Conservation (phyloP, 2,113 vertebrate genomes). For the Dasypus novemcinctus region DNA sequence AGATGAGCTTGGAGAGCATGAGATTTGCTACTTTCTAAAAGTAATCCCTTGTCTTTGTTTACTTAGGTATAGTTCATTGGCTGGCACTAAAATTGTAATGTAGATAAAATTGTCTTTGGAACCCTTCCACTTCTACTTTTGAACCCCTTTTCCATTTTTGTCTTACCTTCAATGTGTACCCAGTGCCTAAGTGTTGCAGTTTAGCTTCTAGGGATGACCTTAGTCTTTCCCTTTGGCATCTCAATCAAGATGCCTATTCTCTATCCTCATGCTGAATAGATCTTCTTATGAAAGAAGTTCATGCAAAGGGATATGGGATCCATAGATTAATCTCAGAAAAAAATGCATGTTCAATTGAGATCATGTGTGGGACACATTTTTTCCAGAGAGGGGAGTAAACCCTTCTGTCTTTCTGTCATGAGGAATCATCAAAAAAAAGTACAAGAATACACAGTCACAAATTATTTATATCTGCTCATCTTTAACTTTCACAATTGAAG, state of each 20-base stretch:
- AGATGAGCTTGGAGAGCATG: not conserved
- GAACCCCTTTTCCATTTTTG: not conserved
- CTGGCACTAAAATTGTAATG: not conserved
- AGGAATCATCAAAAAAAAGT: too few relatives aligned
- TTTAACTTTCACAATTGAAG: not conserved
- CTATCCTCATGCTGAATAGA: not conserved
- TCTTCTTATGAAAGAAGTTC: not conserved
- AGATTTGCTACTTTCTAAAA: not conserved
- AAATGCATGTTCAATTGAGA: not conserved
- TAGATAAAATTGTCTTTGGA: not conserved
- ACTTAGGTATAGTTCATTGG: not conserved
- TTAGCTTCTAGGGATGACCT: not conserved
- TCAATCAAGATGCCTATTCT: not conserved
- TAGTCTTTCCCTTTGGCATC: not conserved
- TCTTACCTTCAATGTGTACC: not conserved
- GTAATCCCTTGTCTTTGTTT: not conserved
- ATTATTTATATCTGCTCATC: not conserved
- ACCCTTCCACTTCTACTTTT: not conserved
- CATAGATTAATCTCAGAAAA: slow-evolving; percentile 42
- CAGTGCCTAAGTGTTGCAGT: not conserved
- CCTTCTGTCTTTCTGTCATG: too few relatives aligned
- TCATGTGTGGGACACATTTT: not conserved
- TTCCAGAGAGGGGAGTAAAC: not conserved
- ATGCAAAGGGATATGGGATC: not conserved
- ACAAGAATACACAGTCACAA: not conserved